phyloP scores from a whole-genome alignment of 2,113 vertebrate genomes.

The Tychaedon coryphoeus region DNA sequence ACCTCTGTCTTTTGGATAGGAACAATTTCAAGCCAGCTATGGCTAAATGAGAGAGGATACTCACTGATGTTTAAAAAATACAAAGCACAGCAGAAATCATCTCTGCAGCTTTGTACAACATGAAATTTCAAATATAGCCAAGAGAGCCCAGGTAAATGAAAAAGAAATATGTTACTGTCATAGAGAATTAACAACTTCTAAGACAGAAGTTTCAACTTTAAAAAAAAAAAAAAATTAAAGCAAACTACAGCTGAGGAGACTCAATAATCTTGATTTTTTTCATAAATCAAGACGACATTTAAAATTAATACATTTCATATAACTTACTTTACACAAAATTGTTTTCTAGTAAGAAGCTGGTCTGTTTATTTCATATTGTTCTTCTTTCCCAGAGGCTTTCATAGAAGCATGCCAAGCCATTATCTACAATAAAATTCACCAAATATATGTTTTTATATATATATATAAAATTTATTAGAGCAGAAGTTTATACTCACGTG shows the following conservation, averaged over 20 bases:
- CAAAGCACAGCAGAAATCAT: background rate
- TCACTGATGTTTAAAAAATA: background rate
- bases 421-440: conserved; percentile 18
- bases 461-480: background rate
- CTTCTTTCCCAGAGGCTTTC: conserved; percentile 45
- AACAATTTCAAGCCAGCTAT: background rate
- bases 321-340: conserved; percentile 25
- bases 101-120: background rate
- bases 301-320: conserved; percentile 27
- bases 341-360: conserved; percentile 1
- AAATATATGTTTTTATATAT: background rate
- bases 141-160: background rate
- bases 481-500: background rate
- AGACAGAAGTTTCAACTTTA: background rate
- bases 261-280: background rate
- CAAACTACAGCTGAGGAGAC: background rate
- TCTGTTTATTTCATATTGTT: conserved; percentile 14
- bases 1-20: background rate
- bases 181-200: background rate
- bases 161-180: background rate
- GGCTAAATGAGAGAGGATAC: background rate
- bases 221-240: background rate
- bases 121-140: background rate
- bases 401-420: background rate
- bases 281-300: conserved; percentile 11